phyloP scores from a whole-genome alignment of 2,797 vertebrate species.

The Sebastes iracundus region DNA sequence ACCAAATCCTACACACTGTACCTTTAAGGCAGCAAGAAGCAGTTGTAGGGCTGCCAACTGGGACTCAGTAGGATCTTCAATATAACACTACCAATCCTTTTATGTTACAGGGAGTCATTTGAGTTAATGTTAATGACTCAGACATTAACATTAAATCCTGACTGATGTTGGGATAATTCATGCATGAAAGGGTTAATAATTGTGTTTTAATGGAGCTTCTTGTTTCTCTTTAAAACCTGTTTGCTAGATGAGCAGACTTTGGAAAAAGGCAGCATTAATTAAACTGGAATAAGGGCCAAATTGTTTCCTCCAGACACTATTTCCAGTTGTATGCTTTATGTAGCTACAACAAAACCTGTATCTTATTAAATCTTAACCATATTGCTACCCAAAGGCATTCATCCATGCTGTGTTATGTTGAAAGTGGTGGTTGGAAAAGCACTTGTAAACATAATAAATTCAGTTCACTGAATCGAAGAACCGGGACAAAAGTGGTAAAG shows the following conservation, averaged over 20 bases:
- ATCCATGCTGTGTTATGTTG: not conserved
- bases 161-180: too few relatives aligned
- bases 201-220: not conserved
- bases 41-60: not conserved
- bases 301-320: not conserved
- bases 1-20: too few relatives aligned
- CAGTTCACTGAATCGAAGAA: not conserved
- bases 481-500: not conserved
- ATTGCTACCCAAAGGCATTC: not conserved
- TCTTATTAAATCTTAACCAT: not conserved
- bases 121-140: not conserved
- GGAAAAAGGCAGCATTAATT: not conserved
- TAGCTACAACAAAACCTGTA: not conserved
- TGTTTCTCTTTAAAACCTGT: not conserved
- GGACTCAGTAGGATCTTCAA: not conserved
- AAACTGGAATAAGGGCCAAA: not conserved
- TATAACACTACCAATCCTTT: not conserved
- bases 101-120: not conserved
- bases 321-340: not conserved
- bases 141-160: too few relatives aligned
- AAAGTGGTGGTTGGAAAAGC: not conserved
- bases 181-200: too few relatives aligned
- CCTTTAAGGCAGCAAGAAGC: not conserved
- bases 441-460: not conserved
- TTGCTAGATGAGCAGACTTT: not conserved